Evolutionary conservation across 2,888 invertebrate species (phyloP).

Genomic region (Acleris cristana): DNA sequence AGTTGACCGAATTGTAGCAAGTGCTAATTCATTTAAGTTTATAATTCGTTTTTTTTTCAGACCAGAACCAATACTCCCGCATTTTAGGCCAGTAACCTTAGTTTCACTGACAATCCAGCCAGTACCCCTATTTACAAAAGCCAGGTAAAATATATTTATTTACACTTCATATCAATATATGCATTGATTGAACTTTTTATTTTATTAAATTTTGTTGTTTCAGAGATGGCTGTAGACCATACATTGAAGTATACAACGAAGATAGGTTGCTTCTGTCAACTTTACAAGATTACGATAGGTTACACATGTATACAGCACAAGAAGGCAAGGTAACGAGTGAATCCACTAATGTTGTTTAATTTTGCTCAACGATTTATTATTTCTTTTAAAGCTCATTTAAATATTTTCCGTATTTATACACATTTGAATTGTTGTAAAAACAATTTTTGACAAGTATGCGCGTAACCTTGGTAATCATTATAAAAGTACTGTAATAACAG

Average conservation of each 20-base stretch:
- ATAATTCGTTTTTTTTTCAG: conserved; percentile 56
- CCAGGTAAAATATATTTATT: conserved; percentile 82
- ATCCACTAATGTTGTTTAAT: too few species aligned
- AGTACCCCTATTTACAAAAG: conserved; percentile 96
- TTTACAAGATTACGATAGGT: conserved; percentile 94
- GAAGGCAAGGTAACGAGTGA: conserved; percentile 86
- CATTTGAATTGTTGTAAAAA: too few species aligned
- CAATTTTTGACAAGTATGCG: too few species aligned
- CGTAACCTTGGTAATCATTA: too few species aligned
- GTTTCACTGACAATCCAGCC: conserved; percentile 92
- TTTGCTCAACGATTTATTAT: too few species aligned
- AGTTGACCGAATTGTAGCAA: too few species aligned
- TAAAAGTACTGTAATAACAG: too few species aligned
- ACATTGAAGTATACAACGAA: conserved; percentile 95
- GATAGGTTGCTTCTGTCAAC: conserved; percentile 92
- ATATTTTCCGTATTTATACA: too few species aligned
- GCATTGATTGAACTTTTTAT: neutral
- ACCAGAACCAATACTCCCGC: conserved; percentile 88
- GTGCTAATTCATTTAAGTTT: too few species aligned
- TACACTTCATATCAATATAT: neutral
- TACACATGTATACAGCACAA: conserved; percentile 88
- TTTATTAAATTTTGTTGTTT: conserved; percentile 45
- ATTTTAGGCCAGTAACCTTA: conserved; percentile 92
- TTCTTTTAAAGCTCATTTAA: too few species aligned
- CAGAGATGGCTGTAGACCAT: conserved; percentile 97